A percentile compares a stretch with the other conserved stretches of the same genome.
Evolutionary conservation across 2,113 vertebrate genomes (phyloP).

Genomic region (Cavia aperea): DNA sequence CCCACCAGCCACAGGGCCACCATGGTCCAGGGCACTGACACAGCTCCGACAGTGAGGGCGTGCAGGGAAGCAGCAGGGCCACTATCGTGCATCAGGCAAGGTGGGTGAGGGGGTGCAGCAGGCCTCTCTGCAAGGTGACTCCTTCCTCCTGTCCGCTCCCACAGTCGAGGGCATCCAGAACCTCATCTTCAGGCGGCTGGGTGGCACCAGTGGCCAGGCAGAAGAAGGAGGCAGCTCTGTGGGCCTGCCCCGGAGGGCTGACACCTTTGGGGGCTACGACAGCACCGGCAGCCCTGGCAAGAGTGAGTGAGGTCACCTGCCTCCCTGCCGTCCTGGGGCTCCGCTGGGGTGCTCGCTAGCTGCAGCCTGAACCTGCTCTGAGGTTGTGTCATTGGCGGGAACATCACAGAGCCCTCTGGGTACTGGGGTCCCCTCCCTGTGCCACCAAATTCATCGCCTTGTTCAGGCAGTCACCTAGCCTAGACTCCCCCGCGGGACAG

Average conservation of each 20-base stretch:
- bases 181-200: conserved; percentile 79
- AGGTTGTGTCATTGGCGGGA: fast-evolving
- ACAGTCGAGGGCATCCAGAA: conserved; percentile 90
- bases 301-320: conserved; percentile 70
- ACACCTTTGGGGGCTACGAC: conserved; percentile 89
- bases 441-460: no score
- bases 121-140: neutral
- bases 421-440: neutral
- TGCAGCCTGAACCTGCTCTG: neutral
- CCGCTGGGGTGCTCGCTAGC: fast-evolving
- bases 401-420: neutral
- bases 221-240: conserved; percentile 72
- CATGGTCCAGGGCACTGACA: neutral
- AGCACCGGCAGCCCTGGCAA: conserved; percentile 74
- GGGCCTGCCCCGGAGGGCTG: conserved; percentile 79
- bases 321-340: neutral
- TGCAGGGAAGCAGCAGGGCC: no score
- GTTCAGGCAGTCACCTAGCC: neutral
- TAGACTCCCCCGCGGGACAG: neutral
- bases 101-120: fast-evolving
- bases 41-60: no score
- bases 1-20: neutral
- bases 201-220: conserved; percentile 48
- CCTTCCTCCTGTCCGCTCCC: neutral
- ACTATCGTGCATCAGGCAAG: fast-evolving